These are phyloP conservation scores for Gasterosteus nipponicus DNA, from an alignment of 2,113 vertebrate species.

Conservation along the genomic window DNA sequence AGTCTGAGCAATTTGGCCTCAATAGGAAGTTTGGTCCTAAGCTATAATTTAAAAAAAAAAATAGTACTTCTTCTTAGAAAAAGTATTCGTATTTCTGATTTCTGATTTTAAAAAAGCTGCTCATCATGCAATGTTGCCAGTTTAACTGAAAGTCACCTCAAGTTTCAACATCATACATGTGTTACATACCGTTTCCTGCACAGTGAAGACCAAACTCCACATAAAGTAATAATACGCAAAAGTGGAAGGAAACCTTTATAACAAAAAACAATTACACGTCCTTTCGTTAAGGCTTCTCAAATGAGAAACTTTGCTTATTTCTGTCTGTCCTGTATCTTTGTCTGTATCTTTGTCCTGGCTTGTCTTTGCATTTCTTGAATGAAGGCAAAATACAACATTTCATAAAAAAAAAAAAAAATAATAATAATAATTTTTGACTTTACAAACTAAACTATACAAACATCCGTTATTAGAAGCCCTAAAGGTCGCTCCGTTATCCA, in stretches of 20 bases:
- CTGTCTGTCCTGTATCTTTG: not conserved
- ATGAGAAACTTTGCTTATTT: not conserved
- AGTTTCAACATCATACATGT: not conserved
- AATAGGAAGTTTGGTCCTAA: not conserved
- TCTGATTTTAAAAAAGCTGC: not conserved
- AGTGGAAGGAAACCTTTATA: not conserved
- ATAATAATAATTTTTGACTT: not conserved
- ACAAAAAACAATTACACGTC: not conserved
- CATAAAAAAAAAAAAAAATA: not conserved
- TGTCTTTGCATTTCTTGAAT: not conserved
- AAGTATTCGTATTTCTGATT: not conserved
- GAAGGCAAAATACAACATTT: not conserved
- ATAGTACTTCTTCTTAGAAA: not conserved
- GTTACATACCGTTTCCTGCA: not conserved
- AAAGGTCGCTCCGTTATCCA: constrained; percentile 4
- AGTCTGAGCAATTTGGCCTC: not conserved
- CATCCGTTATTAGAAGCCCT: not conserved
- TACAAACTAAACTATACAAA: not conserved
- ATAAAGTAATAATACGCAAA: not conserved
- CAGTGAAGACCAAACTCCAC: constrained; percentile 5
- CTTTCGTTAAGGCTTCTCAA: not conserved
- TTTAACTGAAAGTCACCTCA: not conserved
- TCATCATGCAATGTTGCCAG: not conserved
- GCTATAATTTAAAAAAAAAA: no score
- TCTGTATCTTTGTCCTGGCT: not conserved